Base-by-base conservation (phyloP, 1,140 invertebrate species). In the Antheraea pernyi region DNA sequence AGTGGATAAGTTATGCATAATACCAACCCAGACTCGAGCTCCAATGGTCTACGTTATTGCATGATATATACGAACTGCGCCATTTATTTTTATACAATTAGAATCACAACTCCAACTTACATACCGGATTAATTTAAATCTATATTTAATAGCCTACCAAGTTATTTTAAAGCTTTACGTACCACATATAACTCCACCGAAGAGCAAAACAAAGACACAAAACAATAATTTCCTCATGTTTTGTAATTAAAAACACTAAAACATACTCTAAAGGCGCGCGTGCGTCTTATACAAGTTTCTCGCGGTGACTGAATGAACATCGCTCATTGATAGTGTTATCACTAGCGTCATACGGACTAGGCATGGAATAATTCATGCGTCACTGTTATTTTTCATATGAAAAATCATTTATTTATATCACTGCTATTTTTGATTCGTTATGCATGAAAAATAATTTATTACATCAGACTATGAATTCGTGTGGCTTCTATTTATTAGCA, bases 311-410 rank as follows among this genome's bases (percentile, higher is more conserved):
- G 60, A 61, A 22, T 19, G 19, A 22, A 61, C 19, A 19, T 11
- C 60, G 60, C 18, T 6, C 19, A 7, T 61, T 19, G 60, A 61
- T 22, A 22, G n/a, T 22, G 60, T 61, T 61, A 61, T 61, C 60
- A 61, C 22, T 30, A 30, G 22, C 22, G 22, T 30, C 22, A 30
- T 30, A 30, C 22, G 4, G 4, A 30, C 22, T 30, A 30, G 22
- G 22, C 22, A 30, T 30, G 22, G 22, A 30, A 30, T 30, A 30
- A 30, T 30, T 2, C 22, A 30, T 30, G 22, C 22, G 22, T 30
- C 22, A 30, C 22, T 30, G 22, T 30, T 30, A 30, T 30, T 30
- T 30, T 30, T 30, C 22, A 30, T 30, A 2, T 30, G 22, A 30
- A 30, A 30, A 30, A 30, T 30, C 22, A 30, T 30, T 30, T 30